Base-by-base conservation (phyloP, 1,140 invertebrate genomes). In the Musca vetustissima region DNA sequence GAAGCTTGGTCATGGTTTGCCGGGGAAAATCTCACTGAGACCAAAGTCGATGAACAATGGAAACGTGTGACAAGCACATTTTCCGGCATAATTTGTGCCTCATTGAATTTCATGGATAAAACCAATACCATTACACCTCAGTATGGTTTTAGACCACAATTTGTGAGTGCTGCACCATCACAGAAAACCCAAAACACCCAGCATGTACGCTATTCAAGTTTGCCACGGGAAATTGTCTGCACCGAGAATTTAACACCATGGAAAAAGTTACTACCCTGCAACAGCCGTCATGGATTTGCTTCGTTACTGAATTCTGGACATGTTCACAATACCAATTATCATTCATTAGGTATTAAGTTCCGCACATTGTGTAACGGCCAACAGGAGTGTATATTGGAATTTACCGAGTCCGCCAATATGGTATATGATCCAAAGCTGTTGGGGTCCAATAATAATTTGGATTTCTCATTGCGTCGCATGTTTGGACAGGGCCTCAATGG, bases 161-260 rank as follows among this genome's bases (percentile, higher is more conserved):
- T 88, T 61, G 84, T 89, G 36, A 80, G 84, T 43, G 81, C 85
- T 72, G 82, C 15, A 86, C 88, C n/a, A n/a, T n/a, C n/a, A n/a
- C n/a, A n/a, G n/a, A n/a, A n/a, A n/a, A 28, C 74, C 86, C 86
- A 69, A 85, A 85, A 73, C 81, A 85, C 93, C 28, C 70, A 70
- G 32, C 73, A 68, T 47, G 68, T 81, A 1, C 70, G 79, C 72
- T 98, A 98, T 86, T 89, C 96, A 1, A 90, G 92, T 49, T 83
- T 99, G 67, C 95, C 97, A 0, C 86, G 93, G 70, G 98, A 99
- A 88, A 94, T 96, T 76, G 94, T 98, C 9, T 99, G 98, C 79
- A 99, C 97, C 19, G 97, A 99, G 86, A 99, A 99, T 86, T 86
- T 99, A 72, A 99, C 97, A 32, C 97, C 97, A 4, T 99, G 96